Evolutionary conservation across 2,113 vertebrate genomes (phyloP), one percentile per base, ranked within the genome.

Genomic region (Hypomesus transpacificus): DNA sequence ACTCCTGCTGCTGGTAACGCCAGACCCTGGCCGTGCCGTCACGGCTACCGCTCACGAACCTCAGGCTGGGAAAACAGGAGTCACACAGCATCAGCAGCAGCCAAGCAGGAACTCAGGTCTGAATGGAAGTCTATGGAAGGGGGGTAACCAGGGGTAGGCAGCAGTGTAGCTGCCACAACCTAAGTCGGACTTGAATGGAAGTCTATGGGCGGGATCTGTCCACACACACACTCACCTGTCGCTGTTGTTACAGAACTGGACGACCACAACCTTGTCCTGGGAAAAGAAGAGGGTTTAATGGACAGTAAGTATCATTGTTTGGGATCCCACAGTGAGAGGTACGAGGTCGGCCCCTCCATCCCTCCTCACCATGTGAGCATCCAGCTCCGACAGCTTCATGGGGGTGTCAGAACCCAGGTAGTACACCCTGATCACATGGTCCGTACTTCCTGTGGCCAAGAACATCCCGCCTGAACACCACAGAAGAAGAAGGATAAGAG

Each of bases 41-140:
- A 65, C 97, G 92, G 90, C 97, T 99, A 77, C 96, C 97, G 66
- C 96, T 99, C 86, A 98, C 96, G 88, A 99, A 98, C 84, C 94
- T 92, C 80, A 99, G 90, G 75, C 97, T 99, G 75, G 7, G 69
- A 69, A 51, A 18, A 69, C 9, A 74, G 16, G 22, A 14, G 24
- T 51, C 2, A 56, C 53, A 56, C 53, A 54, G 24, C 26, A 13
- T 14, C 4, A 20, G 53, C 52, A 1, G 39, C 52, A 60, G 6
- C n/a, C 24, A 68, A 46, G 62, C 14, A 56, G 31, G 4, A 26
- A 22, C 26, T 50, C 8, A 63, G 4, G 9, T 7, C 3, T 6
- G 31, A 34, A 34, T 34, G 31, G 31, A 8, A 46, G 9, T 46
- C 39, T 46, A 13, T 46, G 39, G 39, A 46, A 46, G 39, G 1